Conservation (phyloP, 2,113 vertebrate species). For the Odontesthes bonariensis region DNA sequence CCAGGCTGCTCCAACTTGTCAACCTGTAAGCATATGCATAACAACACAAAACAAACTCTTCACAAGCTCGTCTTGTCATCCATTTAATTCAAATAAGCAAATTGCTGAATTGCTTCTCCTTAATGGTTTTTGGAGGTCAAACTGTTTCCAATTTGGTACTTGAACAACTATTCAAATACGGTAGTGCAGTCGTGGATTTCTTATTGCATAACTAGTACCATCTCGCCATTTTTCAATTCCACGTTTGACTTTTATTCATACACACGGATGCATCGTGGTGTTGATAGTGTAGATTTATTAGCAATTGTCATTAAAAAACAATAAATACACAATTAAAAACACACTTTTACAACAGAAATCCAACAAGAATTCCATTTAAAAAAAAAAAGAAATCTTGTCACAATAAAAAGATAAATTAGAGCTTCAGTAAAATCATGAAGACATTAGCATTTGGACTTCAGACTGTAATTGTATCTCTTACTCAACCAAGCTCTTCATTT, state of each 20-base stretch:
- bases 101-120: no score
- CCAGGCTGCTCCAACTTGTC: no score
- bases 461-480: conserved; percentile 11
- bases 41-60: no score
- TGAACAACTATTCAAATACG: no score
- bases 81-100: no score
- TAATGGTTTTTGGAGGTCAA: no score
- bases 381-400: conserved; percentile 51
- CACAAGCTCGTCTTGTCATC: no score
- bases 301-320: conserved; percentile 38
- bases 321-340: conserved; percentile 50
- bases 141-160: no score
- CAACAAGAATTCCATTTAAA: conserved; percentile 25
- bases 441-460: conserved; percentile 39
- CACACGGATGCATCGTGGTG: not conserved
- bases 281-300: conserved; percentile 64
- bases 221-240: not conserved
- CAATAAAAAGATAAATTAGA: conserved; percentile 46
- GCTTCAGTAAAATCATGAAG: conserved; percentile 52
- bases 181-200: no score
- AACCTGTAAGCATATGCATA: no score
- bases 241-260: not conserved
- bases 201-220: no score
- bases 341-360: conserved; percentile 23
- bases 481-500: conserved; percentile 20